These are phyloP conservation scores for Melipona bicolor DNA, from an alignment of 2,888 invertebrate genomes.

Conservation along the genomic window DNA sequence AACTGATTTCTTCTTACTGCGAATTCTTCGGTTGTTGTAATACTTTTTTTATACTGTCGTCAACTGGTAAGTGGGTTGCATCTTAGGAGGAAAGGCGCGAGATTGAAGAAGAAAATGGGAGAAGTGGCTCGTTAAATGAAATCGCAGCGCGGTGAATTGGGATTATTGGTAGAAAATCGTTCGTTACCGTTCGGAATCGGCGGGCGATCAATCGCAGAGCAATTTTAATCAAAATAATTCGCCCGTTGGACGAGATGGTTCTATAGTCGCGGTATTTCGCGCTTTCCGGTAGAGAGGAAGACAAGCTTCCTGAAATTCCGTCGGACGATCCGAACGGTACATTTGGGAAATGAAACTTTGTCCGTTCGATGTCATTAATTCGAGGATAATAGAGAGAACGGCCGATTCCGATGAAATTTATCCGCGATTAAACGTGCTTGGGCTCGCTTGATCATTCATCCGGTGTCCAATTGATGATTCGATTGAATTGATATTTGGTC, in stretches of 20 bases:
- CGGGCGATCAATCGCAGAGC: neutral
- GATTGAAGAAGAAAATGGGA: neutral
- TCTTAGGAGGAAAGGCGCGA: neutral
- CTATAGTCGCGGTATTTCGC: neutral
- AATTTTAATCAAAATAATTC: conserved; percentile 44
- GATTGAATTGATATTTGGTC: conserved; percentile 3
- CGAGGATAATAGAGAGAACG: neutral
- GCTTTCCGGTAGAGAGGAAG: conserved; percentile 10
- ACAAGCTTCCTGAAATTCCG: neutral
- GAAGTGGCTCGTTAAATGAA: conserved; percentile 15
- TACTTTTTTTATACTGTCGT: too few relatives aligned
- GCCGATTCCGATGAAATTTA: conserved; percentile 20
- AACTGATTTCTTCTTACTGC: too few relatives aligned
- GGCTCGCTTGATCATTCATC: neutral
- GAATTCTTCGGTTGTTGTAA: too few relatives aligned
- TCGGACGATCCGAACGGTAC: conserved; percentile 4
- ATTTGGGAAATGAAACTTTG: conserved; percentile 28
- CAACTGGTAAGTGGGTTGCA: neutral
- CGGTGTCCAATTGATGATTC: neutral
- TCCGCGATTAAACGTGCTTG: conserved; percentile 7
- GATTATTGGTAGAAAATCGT: conserved; percentile 1
- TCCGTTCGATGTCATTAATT: conserved; percentile 19
- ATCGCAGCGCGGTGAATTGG: neutral
- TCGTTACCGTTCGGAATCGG: conserved; percentile 1
- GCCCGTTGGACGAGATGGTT: neutral